phyloP scores from a whole-genome alignment of 2,888 invertebrate species.

The Pseudococcus jackbeardsleyi region DNA sequence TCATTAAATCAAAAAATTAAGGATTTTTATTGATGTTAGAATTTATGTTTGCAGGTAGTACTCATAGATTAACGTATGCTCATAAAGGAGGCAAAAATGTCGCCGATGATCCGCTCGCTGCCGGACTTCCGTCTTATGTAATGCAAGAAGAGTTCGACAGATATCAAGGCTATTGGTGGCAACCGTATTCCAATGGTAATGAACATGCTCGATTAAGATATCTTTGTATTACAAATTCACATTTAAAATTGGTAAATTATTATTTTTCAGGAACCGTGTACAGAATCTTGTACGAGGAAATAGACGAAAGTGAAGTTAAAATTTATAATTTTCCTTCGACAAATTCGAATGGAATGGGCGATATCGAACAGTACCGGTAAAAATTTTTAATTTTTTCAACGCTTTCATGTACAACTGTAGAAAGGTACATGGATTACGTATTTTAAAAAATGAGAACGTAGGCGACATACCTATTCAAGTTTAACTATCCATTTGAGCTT shows the following conservation, averaged over 20 bases:
- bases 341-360: constrained; percentile 78
- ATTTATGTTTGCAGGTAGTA: constrained; percentile 73
- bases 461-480: too few species aligned
- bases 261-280: constrained; percentile 78
- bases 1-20: not conserved
- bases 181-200: constrained; percentile 70
- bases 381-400: not conserved
- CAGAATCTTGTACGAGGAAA: constrained; percentile 88
- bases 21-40: not conserved
- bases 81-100: constrained; percentile 79
- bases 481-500: too few species aligned
- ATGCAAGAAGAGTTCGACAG: constrained; percentile 98
- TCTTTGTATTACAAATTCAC: not conserved
- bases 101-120: constrained; percentile 87
- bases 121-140: constrained; percentile 97
- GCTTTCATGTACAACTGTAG: not conserved
- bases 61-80: constrained; percentile 80
- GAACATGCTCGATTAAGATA: not conserved
- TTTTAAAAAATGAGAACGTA: too few species aligned
- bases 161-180: constrained; percentile 99
- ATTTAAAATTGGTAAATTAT: too few species aligned
- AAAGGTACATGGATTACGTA: too few species aligned
- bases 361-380: constrained; percentile 80
- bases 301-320: constrained; percentile 91
- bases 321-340: constrained; percentile 90